Conservation (phyloP, 2,797 vertebrate species). For the Macropus fuliginosus region DNA sequence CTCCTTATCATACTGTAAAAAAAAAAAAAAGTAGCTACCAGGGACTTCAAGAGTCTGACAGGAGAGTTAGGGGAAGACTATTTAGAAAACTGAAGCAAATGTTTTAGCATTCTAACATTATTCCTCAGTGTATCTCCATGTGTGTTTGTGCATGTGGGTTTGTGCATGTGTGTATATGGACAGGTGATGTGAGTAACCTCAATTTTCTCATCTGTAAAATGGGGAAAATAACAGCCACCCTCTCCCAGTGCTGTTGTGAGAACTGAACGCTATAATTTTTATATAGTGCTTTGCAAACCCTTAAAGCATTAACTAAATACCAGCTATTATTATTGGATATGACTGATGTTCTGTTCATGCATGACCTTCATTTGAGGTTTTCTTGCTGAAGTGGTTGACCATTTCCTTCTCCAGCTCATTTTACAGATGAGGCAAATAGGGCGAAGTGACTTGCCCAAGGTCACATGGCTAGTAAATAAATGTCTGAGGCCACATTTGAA, state of each 20-base stretch:
- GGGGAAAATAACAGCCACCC: not conserved
- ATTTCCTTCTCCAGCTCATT: not conserved
- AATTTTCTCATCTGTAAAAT: not conserved
- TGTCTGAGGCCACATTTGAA: slow-evolving; percentile 13
- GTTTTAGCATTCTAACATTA: not conserved
- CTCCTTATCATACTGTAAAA: not conserved
- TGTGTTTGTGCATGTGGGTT: not conserved
- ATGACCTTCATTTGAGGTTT: not conserved
- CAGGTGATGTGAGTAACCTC: not conserved
- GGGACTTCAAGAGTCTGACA: not conserved
- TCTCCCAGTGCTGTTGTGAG: not conserved
- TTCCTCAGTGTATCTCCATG: not conserved
- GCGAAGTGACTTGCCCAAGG: not conserved
- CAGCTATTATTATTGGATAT: not conserved
- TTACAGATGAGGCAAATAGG: not conserved
- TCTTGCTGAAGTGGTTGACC: not conserved
- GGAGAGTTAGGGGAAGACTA: not conserved
- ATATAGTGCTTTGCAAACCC: not conserved
- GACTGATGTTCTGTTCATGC: not conserved
- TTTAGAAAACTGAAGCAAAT: not conserved
- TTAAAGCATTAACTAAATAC: not conserved
- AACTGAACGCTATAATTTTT: not conserved
- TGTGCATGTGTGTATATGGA: not conserved
- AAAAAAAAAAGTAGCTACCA: not conserved
- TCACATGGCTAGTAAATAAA: slow-evolving; percentile 5